A percentile compares a stretch with the other conserved stretches of the same genome.
These are phyloP conservation scores for Pollachius pollachius DNA, from an alignment of 2,113 vertebrate genomes.

Conservation along the genomic window DNA sequence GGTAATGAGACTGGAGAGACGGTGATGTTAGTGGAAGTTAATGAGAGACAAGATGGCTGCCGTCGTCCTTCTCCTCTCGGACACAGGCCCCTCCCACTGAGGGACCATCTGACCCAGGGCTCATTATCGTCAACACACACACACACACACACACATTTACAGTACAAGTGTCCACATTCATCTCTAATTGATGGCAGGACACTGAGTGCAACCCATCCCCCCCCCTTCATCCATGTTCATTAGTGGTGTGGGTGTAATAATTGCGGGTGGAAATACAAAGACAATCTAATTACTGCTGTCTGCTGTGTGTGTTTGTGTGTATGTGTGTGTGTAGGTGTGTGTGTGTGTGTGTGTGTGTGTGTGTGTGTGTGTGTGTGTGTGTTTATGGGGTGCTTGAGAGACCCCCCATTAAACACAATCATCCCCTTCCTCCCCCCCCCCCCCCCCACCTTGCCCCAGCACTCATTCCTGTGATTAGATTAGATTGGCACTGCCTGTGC, in stretches of 20 bases:
- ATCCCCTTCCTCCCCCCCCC: not conserved
- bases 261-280: conserved; percentile 37
- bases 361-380: too few species aligned
- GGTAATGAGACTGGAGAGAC: conserved; percentile 24
- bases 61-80: too few species aligned
- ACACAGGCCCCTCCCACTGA: too few species aligned
- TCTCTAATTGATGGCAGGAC: too few species aligned
- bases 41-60: conserved; percentile 34
- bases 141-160: not conserved
- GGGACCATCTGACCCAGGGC: too few species aligned
- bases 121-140: not conserved
- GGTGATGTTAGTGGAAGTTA: conserved; percentile 59
- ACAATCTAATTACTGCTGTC: conserved; percentile 58
- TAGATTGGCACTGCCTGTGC: conserved; percentile 13
- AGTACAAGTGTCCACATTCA: too few species aligned
- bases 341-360: too few species aligned
- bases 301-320: conserved; percentile 12
- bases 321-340: conserved; percentile 28
- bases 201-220: conserved; percentile 18
- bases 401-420: conserved; percentile 42
- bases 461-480: conserved; percentile 30
- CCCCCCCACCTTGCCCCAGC: not conserved
- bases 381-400: conserved; percentile 40
- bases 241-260: conserved; percentile 38
- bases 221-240: conserved; percentile 39